Base-by-base conservation (phyloP, 2,113 vertebrate species). In the Trinectes maculatus region DNA sequence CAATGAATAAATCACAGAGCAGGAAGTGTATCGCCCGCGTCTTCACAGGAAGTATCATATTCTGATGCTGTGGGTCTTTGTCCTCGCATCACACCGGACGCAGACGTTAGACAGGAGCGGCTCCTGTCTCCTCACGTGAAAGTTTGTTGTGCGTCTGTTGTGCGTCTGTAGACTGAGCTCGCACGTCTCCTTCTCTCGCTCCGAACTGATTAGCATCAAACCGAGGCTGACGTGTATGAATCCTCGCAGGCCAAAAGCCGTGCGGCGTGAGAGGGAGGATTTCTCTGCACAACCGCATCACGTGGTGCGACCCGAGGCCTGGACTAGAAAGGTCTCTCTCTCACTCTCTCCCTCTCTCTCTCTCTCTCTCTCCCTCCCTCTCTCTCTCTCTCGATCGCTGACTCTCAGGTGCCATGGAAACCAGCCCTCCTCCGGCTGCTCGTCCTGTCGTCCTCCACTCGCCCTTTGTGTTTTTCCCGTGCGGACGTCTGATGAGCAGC, bases 291-390 rank as follows among this genome's bases (percentile, higher is more conserved):
- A 70, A 29, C 42, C 55, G 69, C 80, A 73, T 85, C 79, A 81
- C 74, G 82, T 83, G 80, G 68, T 82, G 81, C 83, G 85, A 89
- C 86, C 90, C 39, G 37, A 44, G 79, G 86, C 81, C 56, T 68
- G 60, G 34, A 75, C 69, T 15, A 79, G 66, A 81, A 72, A 88
- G 74, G 77, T 76, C 74, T 58, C 73, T 79, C 65, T 84, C 67
- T 82, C 76, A 16, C 37, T 39, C 34, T 36, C 4, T 4, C 34
- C 11, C 76, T 39, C 37, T 39, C 34, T 36, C 4, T 4, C 34
- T 36, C 34, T 36, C 34, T 36, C 37, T 3, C 13, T 18, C 37
- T 39, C 37, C 24, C 43, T 44, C 43, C 22, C 43, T 44, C 43
- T 44, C 19, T 48, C 46, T 48, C 46, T 48, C 46, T 25, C 24